Evolutionary conservation across 2,888 invertebrate genomes (phyloP).

Genomic region (Vesta saturnalis): DNA sequence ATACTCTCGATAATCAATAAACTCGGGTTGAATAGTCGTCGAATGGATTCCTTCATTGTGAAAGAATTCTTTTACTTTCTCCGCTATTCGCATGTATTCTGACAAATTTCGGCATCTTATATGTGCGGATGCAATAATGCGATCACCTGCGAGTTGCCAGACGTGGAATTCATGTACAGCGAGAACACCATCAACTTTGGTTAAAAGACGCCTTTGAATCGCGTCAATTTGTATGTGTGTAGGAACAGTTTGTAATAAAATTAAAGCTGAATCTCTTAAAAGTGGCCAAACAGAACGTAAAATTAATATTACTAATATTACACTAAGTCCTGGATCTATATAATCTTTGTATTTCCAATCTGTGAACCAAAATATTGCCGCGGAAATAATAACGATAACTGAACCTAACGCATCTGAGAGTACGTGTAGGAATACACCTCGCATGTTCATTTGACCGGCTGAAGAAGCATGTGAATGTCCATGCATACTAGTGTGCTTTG

Average conservation of each 20-base stretch:
- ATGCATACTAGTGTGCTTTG: slow-evolving; percentile 33
- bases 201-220: slow-evolving; percentile 85
- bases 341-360: slow-evolving; percentile 85
- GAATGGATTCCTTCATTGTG: slow-evolving; percentile 99
- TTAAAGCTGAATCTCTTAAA: slow-evolving; percentile 92
- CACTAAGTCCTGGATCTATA: slow-evolving; percentile 94
- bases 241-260: slow-evolving; percentile 97
- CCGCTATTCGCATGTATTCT: slow-evolving; percentile 97
- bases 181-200: slow-evolving; percentile 92
- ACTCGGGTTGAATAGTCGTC: slow-evolving; percentile 98
- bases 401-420: slow-evolving; percentile 97
- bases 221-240: slow-evolving; percentile 96
- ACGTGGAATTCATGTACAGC: slow-evolving; percentile 99
- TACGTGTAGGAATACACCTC: slow-evolving; percentile 99
- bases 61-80: slow-evolving; percentile 96
- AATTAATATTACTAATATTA: slow-evolving; percentile 87
- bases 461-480: slow-evolving; percentile 58
- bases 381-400: slow-evolving; percentile 89
- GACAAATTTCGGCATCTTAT: slow-evolving; percentile 93
- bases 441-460: slow-evolving; percentile 95
- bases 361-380: slow-evolving; percentile 76
- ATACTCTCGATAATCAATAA: slow-evolving; percentile 79
- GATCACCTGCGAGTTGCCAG: slow-evolving; percentile 97
- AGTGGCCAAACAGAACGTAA: slow-evolving; percentile 92
- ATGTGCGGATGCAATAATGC: slow-evolving; percentile 97